These are phyloP conservation scores for Sceloporus tristichus DNA, from an alignment of 2,113 vertebrate species.

Conservation along the genomic window DNA sequence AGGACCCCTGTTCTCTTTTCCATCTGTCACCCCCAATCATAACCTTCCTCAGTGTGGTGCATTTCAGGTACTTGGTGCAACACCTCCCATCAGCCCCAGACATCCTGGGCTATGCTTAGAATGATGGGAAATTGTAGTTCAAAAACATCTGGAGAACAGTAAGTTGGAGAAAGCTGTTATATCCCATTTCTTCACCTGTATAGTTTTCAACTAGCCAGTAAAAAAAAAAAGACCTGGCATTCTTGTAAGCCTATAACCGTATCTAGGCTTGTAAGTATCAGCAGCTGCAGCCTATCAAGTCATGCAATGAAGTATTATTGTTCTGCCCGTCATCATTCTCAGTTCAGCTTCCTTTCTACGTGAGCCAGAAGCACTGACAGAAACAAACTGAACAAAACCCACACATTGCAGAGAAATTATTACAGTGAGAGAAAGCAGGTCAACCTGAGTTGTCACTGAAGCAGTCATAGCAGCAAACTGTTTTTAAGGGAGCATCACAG, in stretches of 20 bases:
- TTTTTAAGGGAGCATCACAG: neutral
- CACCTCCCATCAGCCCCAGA: neutral
- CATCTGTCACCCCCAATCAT: neutral
- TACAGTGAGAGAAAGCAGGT: neutral
- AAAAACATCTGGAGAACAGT: neutral
- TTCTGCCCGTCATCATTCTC: neutral
- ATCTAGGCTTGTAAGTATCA: neutral
- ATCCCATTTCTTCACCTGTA: too few relatives aligned
- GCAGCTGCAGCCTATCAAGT: neutral
- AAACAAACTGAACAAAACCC: neutral
- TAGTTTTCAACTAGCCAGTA: neutral
- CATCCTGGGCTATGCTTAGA: neutral
- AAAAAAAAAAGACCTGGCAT: neutral
- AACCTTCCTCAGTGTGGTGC: neutral
- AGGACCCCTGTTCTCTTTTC: neutral
- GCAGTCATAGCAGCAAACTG: neutral
- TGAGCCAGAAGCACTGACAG: neutral
- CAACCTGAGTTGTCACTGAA: neutral
- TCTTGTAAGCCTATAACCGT: neutral
- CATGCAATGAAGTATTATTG: neutral
- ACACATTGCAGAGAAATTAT: neutral
- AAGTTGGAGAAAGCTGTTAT: neutral
- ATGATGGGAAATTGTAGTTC: neutral
- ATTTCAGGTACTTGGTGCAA: neutral
- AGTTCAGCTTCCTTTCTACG: neutral